Base-by-base conservation (phyloP, 2,113 vertebrate genomes). In the Chloebia gouldiae region DNA sequence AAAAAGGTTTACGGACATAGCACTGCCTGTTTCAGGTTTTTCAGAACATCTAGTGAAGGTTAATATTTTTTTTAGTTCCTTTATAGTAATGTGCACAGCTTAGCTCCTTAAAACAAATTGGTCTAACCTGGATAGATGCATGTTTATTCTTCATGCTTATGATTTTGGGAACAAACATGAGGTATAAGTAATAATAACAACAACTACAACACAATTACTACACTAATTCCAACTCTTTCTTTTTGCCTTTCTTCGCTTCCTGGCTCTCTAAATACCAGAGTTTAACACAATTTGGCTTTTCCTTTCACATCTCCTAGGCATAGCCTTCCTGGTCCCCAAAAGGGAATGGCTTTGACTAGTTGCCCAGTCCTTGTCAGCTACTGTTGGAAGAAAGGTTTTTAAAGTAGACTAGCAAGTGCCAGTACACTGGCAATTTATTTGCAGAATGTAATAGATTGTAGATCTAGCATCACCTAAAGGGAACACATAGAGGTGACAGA, bases 331-430 rank as follows among this genome's bases (percentile, higher is more conserved):
- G 45, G 50, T 88, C 18, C 39, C 50, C 53, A 79, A 40, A 88
- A 61, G 54, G 21, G 37, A 90, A 92, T 0, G 2, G 33, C 71
- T 95, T 92, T 95, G 88, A 95, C 85, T 88, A 80, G 75, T 73
- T 95, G 88, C 90, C 90, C 79, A 88, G 79, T 72, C 63, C 75
- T 90, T 92, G 93, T 94, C 96, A 96, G 63, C 66, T 69, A 40
- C 70, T 65, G 88, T 80, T 85, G 75, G 94, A 72, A 75, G 63
- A 72, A 37, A 90, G 53, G 50, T 92, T 95, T 90, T 66, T 82
- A 68, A 90, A 92, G 66, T 10, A 82, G 88, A 72, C 75, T 65
- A 92, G 50, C 12, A 79, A 95, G 53, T 88, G 92, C 90, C 85
- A 92, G 65, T 63, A 44, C 1, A 2, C 60, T 89, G 90, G 78